phyloP scores from a whole-genome alignment of 2,113 vertebrate genomes.

The Bos javanicus region DNA sequence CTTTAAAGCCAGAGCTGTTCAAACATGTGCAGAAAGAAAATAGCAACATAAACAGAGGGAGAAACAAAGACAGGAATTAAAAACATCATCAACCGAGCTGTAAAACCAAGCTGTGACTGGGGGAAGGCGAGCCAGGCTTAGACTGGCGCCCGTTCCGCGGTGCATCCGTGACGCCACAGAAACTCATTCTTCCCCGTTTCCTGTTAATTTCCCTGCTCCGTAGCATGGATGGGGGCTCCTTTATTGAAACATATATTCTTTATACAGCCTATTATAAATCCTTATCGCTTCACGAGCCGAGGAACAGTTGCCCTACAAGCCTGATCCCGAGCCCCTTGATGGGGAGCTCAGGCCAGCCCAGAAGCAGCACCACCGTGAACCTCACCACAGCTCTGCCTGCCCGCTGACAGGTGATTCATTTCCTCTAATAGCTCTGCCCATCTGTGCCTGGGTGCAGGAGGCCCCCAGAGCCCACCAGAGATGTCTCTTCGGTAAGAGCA shows the following conservation, averaged over 20 bases:
- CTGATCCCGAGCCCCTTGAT: background rate
- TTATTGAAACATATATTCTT: background rate
- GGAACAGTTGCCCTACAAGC: background rate
- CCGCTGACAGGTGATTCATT: background rate
- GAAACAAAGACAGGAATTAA: conserved; percentile 45
- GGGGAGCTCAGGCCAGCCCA: background rate
- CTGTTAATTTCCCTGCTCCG: background rate
- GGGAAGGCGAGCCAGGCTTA: background rate
- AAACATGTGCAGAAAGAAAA: conserved; percentile 38
- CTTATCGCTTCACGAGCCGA: background rate
- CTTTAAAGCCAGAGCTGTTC: conserved; percentile 34
- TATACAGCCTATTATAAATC: background rate
- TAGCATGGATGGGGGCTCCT: background rate
- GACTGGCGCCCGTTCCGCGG: background rate
- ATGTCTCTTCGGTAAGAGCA: background rate
- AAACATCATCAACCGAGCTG: background rate
- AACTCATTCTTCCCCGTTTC: background rate
- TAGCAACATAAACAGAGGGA: conserved; percentile 43
- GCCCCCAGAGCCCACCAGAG: background rate
- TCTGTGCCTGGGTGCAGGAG: background rate
- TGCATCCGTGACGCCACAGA: background rate
- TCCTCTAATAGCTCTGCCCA: background rate
- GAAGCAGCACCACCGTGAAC: background rate
- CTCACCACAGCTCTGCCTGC: background rate
- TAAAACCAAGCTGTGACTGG: conserved; percentile 5